Evolutionary conservation across 2,888 invertebrate species (phyloP).

Genomic region (Drosophila paracracens): DNA sequence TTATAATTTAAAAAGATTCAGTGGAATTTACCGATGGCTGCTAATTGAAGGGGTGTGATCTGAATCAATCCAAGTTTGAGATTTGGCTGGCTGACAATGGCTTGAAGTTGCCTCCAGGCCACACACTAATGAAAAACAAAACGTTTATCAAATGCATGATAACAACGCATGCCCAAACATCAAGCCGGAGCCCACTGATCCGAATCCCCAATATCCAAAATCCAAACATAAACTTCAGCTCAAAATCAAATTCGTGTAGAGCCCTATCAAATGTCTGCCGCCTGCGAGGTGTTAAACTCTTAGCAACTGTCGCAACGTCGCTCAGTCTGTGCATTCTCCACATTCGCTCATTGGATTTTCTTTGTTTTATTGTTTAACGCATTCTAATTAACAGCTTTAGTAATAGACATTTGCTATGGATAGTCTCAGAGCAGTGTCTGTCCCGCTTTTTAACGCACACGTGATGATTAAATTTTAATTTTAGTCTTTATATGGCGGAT

Average conservation of each 20-base stretch:
- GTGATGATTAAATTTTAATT: conserved; percentile 81
- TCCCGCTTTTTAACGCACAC: conserved; percentile 73
- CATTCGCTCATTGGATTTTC: conserved; percentile 44
- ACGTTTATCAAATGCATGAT: conserved; percentile 79
- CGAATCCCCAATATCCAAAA: conserved; percentile 16
- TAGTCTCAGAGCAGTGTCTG: conserved; percentile 28
- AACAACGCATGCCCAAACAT: conserved; percentile 58
- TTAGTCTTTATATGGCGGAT: conserved; percentile 53
- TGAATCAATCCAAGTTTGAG: conserved; percentile 29
- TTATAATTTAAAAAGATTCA: conserved; percentile 38
- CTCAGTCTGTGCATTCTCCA: not conserved
- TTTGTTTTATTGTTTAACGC: conserved; percentile 81
- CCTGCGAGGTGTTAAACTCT: conserved; percentile 72
- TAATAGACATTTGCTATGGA: conserved; percentile 51
- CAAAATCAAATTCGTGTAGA: conserved; percentile 18
- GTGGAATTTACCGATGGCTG: conserved; percentile 50
- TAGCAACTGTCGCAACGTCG: conserved; percentile 62
- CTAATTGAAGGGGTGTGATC: conserved; percentile 77
- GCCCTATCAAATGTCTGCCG: conserved; percentile 58
- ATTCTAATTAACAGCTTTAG: conserved; percentile 76
- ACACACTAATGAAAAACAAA: conserved; percentile 73
- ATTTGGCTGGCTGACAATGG: conserved; percentile 13
- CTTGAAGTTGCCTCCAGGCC: conserved; percentile 25
- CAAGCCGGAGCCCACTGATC: conserved; percentile 20
- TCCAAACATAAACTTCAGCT: not conserved